Base-by-base conservation (phyloP, 1,140 invertebrate genomes). In the Octopus sinensis region DNA sequence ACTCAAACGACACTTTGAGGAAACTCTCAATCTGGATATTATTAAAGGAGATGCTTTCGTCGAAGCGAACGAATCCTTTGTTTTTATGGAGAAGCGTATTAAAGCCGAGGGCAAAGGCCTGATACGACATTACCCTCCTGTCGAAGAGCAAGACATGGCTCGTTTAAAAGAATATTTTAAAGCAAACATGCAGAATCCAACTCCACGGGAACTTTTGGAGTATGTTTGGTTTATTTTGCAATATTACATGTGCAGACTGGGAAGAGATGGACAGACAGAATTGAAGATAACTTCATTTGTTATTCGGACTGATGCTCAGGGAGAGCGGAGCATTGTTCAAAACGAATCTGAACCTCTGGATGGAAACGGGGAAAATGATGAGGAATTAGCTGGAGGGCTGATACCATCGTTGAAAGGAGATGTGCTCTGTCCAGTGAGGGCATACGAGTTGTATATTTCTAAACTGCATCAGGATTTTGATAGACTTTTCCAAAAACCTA, bases 401-500 rank as follows among this genome's bases (percentile, higher is more conserved):
- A 73, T 73, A 62, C 56, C 13, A 62, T 54, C 43, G 23, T 23
- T 68, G 56, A 13, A 54, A 80, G 80, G 78, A 71, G 76, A 81
- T 79, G 71, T 53, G 4, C 81, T 53, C 53, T 84, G 83, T 54
- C 83, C 83, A 9, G 81, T 84, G 1, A 6, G 30, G 6, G 80
- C 83, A 13, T 84, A 54, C 68, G 53, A 79, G 17, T 13, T 73
- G 23, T 81, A 83, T 76, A 53, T 81, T 51, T 81, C 82, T 7
- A 82, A 83, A 43, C 54, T 84, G 17, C 76, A 83, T 83, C 80
- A 77, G 56, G 78, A 81, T 13, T 78, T 76, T 5, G 52, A 68
- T 76, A 79, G 23, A n/a, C 56, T 82, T 4, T 84, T 80, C 23
- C 84, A 84, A 78, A 73, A 53, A 56, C 84, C 82, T 17, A 62